Evolutionary conservation across 2,113 vertebrate species (phyloP), one percentile per base, ranked within the genome.

Genomic region (Strix aluco): DNA sequence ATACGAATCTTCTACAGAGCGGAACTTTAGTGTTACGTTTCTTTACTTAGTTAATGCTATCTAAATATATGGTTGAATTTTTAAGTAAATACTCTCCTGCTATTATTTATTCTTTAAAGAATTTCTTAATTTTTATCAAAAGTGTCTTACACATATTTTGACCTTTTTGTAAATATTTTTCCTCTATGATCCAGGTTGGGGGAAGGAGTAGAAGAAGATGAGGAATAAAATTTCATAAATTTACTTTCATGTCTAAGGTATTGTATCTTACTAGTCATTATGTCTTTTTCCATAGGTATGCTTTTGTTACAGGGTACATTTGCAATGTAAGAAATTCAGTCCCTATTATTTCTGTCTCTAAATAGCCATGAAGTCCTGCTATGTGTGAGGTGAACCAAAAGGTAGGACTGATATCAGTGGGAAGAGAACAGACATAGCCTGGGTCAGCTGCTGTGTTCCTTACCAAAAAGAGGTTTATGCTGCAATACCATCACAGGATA

Each of bases 281-380:
- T 38, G 20, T 62, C 15, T 88, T 30, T 73, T 96, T n/a, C 55
- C 9, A 29, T 9, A 38, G 5, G 36, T 34, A 36, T 59, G 44
- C 5, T 54, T 94, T 83, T 16, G 10, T 75, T 26, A 7, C 12
- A 27, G n/a, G 15, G 14, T 72, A 29, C 4, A 51, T 81, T 86
- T 96, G 93, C 66, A 72, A 15, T 59, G 61, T 49, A 51, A 89
- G 23, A 62, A 93, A 87, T 63, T 86, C 38, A 44, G 4, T 9
- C 65, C 36, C 27, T 89, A 25, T 27, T 78, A 58, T 17, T 86
- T 89, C 95, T 92, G 83, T 54, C 78, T 95, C 67, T 91, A 94
- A 94, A 92, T 59, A 96, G 36, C 69, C 75, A 81, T 20, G 42
- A 93, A 91, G 27, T 70, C 17, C 32, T 87, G 88, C 81, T 83